Evolutionary conservation across 2,113 vertebrate species (phyloP), one percentile per base, ranked within the genome.

Genomic region (Octodon degus): DNA sequence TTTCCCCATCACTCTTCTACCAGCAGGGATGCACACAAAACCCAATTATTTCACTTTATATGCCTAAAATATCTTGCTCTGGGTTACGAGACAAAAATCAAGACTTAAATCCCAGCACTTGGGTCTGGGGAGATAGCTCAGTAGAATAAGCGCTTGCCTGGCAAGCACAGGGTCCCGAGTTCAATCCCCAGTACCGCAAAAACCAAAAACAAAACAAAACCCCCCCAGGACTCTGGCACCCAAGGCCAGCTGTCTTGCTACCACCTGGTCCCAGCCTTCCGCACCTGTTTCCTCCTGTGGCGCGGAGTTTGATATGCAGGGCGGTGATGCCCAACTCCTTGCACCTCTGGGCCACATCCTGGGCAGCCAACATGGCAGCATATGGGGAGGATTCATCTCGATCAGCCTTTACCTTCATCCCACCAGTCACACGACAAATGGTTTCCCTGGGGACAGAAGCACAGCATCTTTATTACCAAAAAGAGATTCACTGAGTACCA

Each of bases 391-490:
- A 99, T 97, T 99, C 99, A 0, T 99, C 99, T 97, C 99, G 98
- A 98, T 99, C 99, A 0, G 99, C 99, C 98, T 99, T 99, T 96
- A 99, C 99, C 98, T 99, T 99, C 99, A 99, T 99, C 17, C 99
- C 99, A 25, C 99, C 99, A 0, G 99, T 99, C 96, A 99, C 99
- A 3, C 99, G 99, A 98, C 99, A 99, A 98, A 99, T 99, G 0
- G 99, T 99, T 98, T 99, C 99, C 98, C 99, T 99, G 96, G 63
- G 90, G 91, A 86, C 25, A 89, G 91, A 96, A 43, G 4, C 0
- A 84, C 7, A 43, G 30, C 67, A 40, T 65, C 30, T 40, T 84
- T 12, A 65, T 24, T 34, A 50, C 30, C 25, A 53, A 74, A 40
- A 11, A 63, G 92, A n/a, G 14, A 81, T 9, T n/a, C 32, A 79